phyloP scores from a whole-genome alignment of 2,888 invertebrate species.

The Hydrotaea cyrtoneurina region DNA sequence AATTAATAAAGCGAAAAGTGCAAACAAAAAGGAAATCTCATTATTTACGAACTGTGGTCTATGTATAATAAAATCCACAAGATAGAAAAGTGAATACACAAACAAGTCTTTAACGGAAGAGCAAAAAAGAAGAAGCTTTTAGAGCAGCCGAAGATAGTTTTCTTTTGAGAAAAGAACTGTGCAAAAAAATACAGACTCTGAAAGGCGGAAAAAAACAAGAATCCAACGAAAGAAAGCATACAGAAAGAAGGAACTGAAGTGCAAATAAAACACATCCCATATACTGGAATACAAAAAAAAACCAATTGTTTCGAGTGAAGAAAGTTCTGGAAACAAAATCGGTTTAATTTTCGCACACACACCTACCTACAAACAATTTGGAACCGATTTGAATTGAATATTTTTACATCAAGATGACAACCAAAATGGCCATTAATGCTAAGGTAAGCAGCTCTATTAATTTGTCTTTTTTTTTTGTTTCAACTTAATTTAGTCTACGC shows the following conservation, averaged over 20 bases:
- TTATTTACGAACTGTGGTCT: conserved; percentile 45
- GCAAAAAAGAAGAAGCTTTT: background rate
- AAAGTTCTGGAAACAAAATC: conserved; percentile 37
- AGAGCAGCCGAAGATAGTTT: conserved; percentile 35
- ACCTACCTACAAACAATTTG: background rate
- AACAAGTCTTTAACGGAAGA: background rate
- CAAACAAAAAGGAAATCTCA: conserved; percentile 49
- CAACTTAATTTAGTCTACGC: too few species aligned
- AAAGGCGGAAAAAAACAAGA: conserved; percentile 12
- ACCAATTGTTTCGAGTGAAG: conserved; percentile 4
- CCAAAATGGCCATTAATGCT: conserved; percentile 78
- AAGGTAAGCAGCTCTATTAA: conserved; percentile 71
- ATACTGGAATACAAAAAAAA: conserved; percentile 2
- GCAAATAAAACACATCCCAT: conserved; percentile 16
- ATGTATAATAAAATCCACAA: too few species aligned
- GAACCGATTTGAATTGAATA: conserved; percentile 22
- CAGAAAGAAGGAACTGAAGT: conserved; percentile 33
- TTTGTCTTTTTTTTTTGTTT: background rate
- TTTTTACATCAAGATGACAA: conserved; percentile 71
- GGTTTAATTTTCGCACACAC: background rate
- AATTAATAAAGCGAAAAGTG: conserved; percentile 22
- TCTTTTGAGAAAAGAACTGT: conserved; percentile 8
- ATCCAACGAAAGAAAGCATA: conserved; percentile 32
- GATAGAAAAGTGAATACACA: conserved; percentile 18
- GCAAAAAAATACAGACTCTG: conserved; percentile 42